Evolutionary conservation across 2,113 vertebrate genomes (phyloP).

Genomic region (Hipposideros armiger): DNA sequence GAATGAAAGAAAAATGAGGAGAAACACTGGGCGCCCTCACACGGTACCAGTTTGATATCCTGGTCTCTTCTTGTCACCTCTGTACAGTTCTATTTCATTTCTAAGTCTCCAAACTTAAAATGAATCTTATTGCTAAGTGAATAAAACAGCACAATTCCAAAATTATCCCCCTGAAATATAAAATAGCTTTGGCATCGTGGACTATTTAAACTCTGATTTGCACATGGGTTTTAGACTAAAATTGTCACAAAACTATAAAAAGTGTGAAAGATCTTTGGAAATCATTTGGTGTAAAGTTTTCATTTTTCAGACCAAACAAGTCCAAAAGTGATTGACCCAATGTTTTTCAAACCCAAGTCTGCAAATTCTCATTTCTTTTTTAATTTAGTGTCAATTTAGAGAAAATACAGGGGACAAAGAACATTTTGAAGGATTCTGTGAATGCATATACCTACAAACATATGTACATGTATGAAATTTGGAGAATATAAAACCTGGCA

Average conservation of each 20-base stretch:
- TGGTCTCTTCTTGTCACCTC: background rate
- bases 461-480: background rate
- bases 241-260: background rate
- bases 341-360: background rate
- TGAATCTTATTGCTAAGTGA: conserved; percentile 4
- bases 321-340: background rate
- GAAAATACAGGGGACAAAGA: background rate
- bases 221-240: background rate
- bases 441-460: background rate
- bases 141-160: conserved; percentile 18
- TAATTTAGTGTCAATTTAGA: background rate
- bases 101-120: background rate
- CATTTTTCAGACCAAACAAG: conserved; percentile 24
- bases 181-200: background rate
- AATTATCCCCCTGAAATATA: background rate
- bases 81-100: background rate
- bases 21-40: background rate
- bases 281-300: background rate
- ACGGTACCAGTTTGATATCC: background rate
- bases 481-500: background rate
- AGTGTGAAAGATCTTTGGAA: background rate
- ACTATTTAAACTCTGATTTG: conserved; percentile 14
- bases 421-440: background rate
- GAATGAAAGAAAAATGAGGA: conserved; percentile 34
- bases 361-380: background rate